Base-by-base conservation (phyloP, 2,888 invertebrate species). In the Lochmaea capreae region DNA sequence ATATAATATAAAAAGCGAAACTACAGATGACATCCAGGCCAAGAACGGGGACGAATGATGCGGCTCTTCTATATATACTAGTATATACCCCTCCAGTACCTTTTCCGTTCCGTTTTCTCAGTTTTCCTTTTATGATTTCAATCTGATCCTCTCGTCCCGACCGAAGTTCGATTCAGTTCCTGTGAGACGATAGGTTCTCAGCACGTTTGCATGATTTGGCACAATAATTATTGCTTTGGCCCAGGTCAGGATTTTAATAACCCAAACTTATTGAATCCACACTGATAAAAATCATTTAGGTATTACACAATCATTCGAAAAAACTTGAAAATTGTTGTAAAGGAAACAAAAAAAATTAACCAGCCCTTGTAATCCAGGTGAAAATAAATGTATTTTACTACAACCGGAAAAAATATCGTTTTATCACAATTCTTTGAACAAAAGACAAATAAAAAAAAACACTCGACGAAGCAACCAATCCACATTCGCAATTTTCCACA, bases 1-100 rank as follows among this genome's bases (percentile, higher is more conserved):
- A 73, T 54, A 77, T 78, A 80, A 73, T 61, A 78, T 78, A 80
- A 80, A 80, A 80, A 78, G 78, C 76, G 76, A 78, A 78, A 80
- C 77, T 79, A 77, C 77, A 77, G 80, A 79, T 80, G 80, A 79
- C 78, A 78, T 79, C 77, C 77, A 65, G 61, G 66, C 70, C 65
- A 57, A 43, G 61, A 68, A 65, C 74, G 74, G 65, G 69, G 66
- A 73, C 78, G 78, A 72, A 73, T 73, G 74, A 73, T 71, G 52
- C 71, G 39, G 33, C 33, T 22, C 42, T 57, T 52, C 77, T 76
- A 63, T 72, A 67, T 52, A 73, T 39, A 61, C 26, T 46, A n/a
- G 33, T 67, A 52, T 70, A 58, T 52, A 67, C 66, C 16, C 11
- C 49, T 33, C 12, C 18, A 18, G 18, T 43, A 10, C 18, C 16